Base-by-base conservation (phyloP, 2,113 vertebrate genomes). In the Pan paniscus region DNA sequence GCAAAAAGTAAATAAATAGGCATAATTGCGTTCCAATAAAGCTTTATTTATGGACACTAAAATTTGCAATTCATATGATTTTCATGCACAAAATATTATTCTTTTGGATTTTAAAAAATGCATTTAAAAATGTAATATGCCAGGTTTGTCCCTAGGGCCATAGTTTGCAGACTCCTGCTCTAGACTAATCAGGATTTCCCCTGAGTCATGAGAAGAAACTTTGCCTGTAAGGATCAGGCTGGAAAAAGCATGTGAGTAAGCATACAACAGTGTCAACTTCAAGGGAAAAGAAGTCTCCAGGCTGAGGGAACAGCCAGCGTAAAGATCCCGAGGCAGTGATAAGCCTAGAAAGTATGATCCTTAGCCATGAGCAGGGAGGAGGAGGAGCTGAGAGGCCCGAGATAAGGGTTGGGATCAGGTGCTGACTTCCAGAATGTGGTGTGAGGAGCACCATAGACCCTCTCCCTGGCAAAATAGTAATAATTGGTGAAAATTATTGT, bases 51-150 rank as follows among this genome's bases (percentile, higher is more conserved):
- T 46, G 5, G 52, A 35, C 25, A 30, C 78, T 80, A 40, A 30
- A 72, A 92, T 27, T 35, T 84, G 38, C 4, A 73, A 30, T 92
- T 89, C 6, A 70, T 82, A 5, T 38, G 79, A 67, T 73, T 79
- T 94, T 96, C 27, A 73, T 75, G 23, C n/a, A 84, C 40, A 14
- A 78, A 55, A 23, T 86, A 75, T 67, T 86, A 75, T 67, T 79
- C 2, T 89, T 70, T 83, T 30, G 27, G 22, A 8, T 4, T 38
- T 38, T 40, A 79, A 25, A 8, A 76, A 75, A 87, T 48, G 50
- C 55, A 73, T 76, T 92, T 73, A 43, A 72, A 67, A 87, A 75
- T 86, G 3, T 67, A 64, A 72, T 82, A 38, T 40, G 61, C 43
- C 30, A 46, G 38, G 38, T 67, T 61, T 68, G 25, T 27, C 59